A percentile compares a stretch with the other conserved stretches of the same genome.
These are phyloP conservation scores for Eurytemora carolleeae DNA, from an alignment of 1,140 invertebrate genomes.

Conservation along the genomic window DNA sequence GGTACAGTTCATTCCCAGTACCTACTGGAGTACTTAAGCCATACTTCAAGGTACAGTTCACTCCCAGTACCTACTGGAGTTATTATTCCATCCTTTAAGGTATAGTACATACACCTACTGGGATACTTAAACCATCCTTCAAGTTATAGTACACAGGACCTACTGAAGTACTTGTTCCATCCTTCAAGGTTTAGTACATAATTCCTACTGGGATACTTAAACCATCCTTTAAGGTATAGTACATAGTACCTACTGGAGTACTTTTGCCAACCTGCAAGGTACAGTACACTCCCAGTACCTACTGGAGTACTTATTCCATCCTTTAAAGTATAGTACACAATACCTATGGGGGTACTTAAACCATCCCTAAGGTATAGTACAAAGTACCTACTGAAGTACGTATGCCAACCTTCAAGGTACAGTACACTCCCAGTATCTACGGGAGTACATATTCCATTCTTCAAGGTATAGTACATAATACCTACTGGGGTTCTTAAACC, in stretches of 20 bases:
- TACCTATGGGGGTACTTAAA: slow-evolving; percentile 63
- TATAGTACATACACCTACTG: slow-evolving; percentile 81
- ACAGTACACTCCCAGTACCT: slow-evolving; percentile 80
- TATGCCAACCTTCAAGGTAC: slow-evolving; percentile 47
- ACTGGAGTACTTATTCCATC: slow-evolving; percentile 50
- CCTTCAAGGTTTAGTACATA: no score
- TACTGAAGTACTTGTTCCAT: no score
- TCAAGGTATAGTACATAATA: no score
- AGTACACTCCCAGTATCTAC: no score
- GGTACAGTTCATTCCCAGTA: slow-evolving; percentile 83
- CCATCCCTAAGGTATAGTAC: slow-evolving; percentile 83
- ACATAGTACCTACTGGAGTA: slow-evolving; percentile 69
- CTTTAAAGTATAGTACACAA: slow-evolving; percentile 60
- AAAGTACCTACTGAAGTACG: slow-evolving; percentile 71
- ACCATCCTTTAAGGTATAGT: no score
- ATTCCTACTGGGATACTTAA: no score
- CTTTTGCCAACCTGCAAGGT: slow-evolving; percentile 48
- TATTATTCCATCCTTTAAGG: slow-evolving; percentile 83
- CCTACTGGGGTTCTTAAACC: slow-evolving; percentile 57
- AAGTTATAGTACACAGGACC: slow-evolving; percentile 31
- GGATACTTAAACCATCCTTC: slow-evolving; percentile 42
- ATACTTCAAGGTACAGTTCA: slow-evolving; percentile 50
- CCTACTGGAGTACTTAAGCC: slow-evolving; percentile 57
- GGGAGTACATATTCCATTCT: no score
- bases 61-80: no score